phyloP scores from a whole-genome alignment of 2,113 vertebrate genomes.

The Ciconia boyciana region DNA sequence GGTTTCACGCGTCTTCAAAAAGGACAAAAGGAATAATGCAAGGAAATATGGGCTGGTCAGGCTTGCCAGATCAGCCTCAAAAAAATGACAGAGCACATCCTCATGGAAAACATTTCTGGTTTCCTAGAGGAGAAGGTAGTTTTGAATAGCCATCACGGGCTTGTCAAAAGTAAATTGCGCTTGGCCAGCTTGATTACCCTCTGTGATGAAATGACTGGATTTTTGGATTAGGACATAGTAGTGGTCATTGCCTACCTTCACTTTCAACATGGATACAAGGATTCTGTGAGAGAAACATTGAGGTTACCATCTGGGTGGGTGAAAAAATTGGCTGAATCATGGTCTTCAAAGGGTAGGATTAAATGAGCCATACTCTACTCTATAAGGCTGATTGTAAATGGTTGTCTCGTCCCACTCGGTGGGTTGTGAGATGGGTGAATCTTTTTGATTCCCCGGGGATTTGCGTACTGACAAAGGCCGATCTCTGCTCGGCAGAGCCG shows the following conservation, averaged over 20 bases:
- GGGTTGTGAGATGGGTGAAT: no score
- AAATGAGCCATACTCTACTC: background rate
- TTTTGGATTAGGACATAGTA: background rate
- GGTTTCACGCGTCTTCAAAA: background rate
- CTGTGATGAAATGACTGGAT: background rate
- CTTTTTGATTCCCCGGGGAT: no score
- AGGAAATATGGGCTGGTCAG: background rate
- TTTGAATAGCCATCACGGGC: background rate
- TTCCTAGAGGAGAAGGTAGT: background rate
- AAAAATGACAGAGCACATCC: background rate
- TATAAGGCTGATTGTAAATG: background rate
- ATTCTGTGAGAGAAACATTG: background rate
- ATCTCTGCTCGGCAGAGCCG: no score
- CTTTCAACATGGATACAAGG: background rate
- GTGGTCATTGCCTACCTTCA: background rate
- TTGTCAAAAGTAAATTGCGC: background rate
- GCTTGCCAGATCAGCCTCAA: background rate
- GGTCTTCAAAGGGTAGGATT: background rate
- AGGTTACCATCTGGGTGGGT: background rate
- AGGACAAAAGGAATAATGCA: background rate
- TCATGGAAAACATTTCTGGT: background rate
- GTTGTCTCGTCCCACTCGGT: no score
- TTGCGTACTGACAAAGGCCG: no score
- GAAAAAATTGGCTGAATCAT: background rate
- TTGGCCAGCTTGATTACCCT: background rate